Percentiles rank a stretch among this genome's conserved stretches.
phyloP scores from a whole-genome alignment of 2,113 vertebrate genomes.

The Tetraodon nigroviridis region DNA sequence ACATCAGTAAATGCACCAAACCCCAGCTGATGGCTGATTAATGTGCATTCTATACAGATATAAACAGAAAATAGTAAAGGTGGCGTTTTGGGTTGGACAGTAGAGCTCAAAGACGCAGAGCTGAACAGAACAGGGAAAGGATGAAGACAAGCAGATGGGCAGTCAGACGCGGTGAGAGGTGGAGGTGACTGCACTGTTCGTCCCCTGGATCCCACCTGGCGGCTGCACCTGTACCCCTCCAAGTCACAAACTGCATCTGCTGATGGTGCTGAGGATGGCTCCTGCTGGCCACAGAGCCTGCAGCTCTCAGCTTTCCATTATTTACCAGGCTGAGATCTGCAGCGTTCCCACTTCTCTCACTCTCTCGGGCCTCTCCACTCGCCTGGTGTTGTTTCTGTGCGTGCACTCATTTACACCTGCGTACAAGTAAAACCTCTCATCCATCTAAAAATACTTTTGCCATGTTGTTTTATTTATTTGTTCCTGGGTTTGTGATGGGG shows the following conservation, averaged over 20 bases:
- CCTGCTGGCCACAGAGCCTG: constrained; percentile 39
- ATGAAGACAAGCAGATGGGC: constrained; percentile 17
- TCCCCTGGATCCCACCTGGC: constrained; percentile 47
- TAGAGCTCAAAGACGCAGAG: constrained; percentile 8
- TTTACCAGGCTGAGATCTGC: constrained; percentile 56
- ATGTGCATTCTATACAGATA: too few species aligned
- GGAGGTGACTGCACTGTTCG: constrained; percentile 51
- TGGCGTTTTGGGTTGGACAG: constrained; percentile 1
- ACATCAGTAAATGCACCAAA: too few species aligned
- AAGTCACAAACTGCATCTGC: constrained; percentile 30
- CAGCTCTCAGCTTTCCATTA: constrained; percentile 53
- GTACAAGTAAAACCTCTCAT: constrained; percentile 27
- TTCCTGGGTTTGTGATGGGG: not conserved
- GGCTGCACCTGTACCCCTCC: constrained; percentile 50
- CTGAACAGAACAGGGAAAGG: not conserved
- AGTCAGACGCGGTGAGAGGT: constrained; percentile 22
- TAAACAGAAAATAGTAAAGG: too few species aligned
- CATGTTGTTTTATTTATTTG: constrained; percentile 20
- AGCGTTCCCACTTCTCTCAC: constrained; percentile 17
- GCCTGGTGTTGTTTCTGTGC: not conserved
- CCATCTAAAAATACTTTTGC: constrained; percentile 2
- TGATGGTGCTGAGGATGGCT: constrained; percentile 38
- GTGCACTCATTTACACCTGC: constrained; percentile 9
- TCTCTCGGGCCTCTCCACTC: constrained; percentile 14
- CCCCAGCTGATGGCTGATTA: too few species aligned